Conservation (phyloP, 2,797 vertebrate species). For the Bovichtus variegatus region DNA sequence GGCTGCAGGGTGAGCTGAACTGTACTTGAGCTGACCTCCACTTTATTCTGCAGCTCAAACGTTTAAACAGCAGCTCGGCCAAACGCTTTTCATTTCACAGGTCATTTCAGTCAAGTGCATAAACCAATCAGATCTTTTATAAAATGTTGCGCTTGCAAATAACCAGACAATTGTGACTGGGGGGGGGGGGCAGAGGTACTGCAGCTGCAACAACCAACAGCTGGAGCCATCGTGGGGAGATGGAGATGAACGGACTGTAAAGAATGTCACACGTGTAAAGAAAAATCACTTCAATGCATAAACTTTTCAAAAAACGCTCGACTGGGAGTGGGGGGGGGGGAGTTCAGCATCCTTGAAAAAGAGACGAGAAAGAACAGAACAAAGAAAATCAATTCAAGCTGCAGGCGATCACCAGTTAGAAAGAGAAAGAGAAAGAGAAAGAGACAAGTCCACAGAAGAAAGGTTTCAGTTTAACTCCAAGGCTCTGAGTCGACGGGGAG, state of each 20-base stretch:
- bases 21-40: conserved; percentile 49
- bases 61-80: conserved; percentile 71
- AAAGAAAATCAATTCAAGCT: conserved; percentile 5
- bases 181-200: not conserved
- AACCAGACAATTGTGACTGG: conserved; percentile 30
- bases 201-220: conserved; percentile 30
- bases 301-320: not conserved
- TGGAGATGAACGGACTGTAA: not conserved
- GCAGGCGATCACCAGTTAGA: conserved; percentile 14
- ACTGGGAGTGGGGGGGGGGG: no score
- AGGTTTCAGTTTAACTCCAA: conserved; percentile 2
- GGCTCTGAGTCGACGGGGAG: conserved; percentile 2
- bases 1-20: conserved; percentile 30
- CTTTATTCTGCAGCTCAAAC: conserved; percentile 66
- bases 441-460: not conserved
- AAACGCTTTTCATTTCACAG: conserved; percentile 81
- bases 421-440: no score
- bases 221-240: conserved; percentile 9
- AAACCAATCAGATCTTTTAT: conserved; percentile 73
- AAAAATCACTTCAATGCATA: not conserved
- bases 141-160: conserved; percentile 62
- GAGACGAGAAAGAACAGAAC: not conserved
- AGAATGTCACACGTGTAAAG: not conserved
- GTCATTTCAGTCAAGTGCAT: conserved; percentile 75
- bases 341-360: not conserved